These are phyloP conservation scores for Pseudorectes ferrugineus DNA, from an alignment of 2,113 vertebrate genomes.

Conservation along the genomic window DNA sequence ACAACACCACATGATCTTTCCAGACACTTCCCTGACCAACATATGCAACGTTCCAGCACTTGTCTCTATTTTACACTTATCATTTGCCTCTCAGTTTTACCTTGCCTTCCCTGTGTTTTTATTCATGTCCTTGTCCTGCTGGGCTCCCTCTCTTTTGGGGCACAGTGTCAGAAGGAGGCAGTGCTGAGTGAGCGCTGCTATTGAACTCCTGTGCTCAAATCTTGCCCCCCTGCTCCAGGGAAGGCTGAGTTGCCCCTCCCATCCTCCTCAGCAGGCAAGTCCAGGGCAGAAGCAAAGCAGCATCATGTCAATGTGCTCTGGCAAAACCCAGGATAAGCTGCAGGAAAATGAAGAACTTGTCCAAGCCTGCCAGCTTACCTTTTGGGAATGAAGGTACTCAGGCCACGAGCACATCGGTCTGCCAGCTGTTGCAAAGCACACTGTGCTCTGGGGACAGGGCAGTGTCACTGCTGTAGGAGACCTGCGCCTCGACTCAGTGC, in stretches of 20 bases:
- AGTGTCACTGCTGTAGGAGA: neutral
- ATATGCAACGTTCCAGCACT: neutral
- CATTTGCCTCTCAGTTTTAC: neutral
- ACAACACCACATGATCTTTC: neutral
- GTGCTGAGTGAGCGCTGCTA: fast-evolving
- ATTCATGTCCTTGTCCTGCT: neutral
- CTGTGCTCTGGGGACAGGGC: neutral
- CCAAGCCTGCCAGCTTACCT: neutral
- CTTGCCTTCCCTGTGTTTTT: neutral
- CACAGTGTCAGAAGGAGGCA: fast-evolving
- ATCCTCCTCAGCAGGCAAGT: neutral
- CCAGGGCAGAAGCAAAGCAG: neutral
- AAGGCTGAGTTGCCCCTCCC: neutral
- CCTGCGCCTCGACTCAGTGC: fast-evolving
- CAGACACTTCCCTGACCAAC: neutral
- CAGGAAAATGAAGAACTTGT: neutral
- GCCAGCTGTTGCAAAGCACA: neutral
- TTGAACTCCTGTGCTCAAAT: neutral
- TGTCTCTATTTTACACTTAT: neutral
- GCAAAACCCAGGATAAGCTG: neutral
- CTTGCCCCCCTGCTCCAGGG: neutral
- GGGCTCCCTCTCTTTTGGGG: neutral
- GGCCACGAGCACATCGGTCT: fast-evolving
- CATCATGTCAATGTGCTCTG: neutral
- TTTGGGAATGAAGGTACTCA: neutral